Evolutionary conservation across 2,888 invertebrate genomes (phyloP), one percentile per base, ranked within the genome.

Genomic region (Ephialtes manifestator): DNA sequence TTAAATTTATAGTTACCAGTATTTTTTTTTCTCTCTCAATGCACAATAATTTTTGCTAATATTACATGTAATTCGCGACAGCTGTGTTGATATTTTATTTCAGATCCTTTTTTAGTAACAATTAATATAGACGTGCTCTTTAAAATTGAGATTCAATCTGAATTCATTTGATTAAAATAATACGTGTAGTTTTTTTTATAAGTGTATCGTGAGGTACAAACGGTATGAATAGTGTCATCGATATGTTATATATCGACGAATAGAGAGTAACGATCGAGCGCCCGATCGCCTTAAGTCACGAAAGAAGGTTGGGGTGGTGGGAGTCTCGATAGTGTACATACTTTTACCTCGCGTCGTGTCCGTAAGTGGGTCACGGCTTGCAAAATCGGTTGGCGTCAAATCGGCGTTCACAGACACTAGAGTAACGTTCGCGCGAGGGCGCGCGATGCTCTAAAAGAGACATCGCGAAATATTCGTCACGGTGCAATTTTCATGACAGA

Each of bases 291-390:
- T 65, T 39, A 20, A 65, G 65, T 65, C 39, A 75, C 31, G 46
- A 63, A 48, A 13, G 31, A 60, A 7, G 31, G 48, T 31, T 51
- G 60, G 74, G 48, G 28, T 28, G 60, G 31, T 28, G 60, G 31
- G 60, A 75, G 31, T 78, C 31, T 70, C 24, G 31, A 67, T 67
- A n/a, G 31, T 35, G n/a, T n/a, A 13, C 10, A 39, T 55, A 70
- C 35, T 43, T 43, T 24, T 48, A 46, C 68, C 28, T 58, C 24
- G 15, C 74, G 24, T 75, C 53, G 68, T 55, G 51, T 48, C 70
- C 46, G 63, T 53, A 85, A 86, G 86, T 87, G 83, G 87, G 86
- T 82, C 87, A 84, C 71, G 82, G 84, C 86, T 87, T 87, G 86
- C 84, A 84, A 87, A 87, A 87, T 86, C 87, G 74, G 63, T 79